These are phyloP conservation scores for Polydrusus cervinus DNA, from an alignment of 2,888 invertebrate genomes.

Conservation along the genomic window DNA sequence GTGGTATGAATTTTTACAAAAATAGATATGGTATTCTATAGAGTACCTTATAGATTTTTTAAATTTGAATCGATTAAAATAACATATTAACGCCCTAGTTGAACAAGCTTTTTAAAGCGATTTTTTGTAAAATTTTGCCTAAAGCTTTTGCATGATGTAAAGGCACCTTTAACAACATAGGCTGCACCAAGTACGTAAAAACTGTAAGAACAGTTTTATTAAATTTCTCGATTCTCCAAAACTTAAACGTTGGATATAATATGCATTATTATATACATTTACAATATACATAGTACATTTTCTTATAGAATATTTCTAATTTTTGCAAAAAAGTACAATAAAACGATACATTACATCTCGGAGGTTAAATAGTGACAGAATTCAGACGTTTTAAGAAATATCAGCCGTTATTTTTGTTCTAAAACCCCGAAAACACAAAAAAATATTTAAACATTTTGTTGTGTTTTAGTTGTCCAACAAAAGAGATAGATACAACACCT, in stretches of 20 bases:
- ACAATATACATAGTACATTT: not conserved
- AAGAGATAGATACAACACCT: too few species aligned
- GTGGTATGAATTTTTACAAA: not conserved
- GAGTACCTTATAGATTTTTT: too few species aligned
- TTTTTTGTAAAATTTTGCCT: slow-evolving; percentile 22
- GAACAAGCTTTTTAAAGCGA: not conserved
- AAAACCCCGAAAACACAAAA: too few species aligned
- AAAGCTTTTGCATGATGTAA: slow-evolving; percentile 18
- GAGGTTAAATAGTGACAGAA: too few species aligned
- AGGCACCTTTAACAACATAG: slow-evolving; percentile 14
- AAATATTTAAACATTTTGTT: too few species aligned
- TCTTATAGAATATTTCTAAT: not conserved
- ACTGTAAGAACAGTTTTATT: not conserved
- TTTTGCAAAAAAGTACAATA: slow-evolving; percentile 5
- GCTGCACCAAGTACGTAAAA: slow-evolving; percentile 1
- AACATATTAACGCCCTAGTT: not conserved
- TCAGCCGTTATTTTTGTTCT: not conserved
- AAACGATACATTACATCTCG: not conserved
- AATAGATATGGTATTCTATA: not conserved
- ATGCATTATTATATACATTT: not conserved
- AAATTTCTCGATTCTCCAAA: not conserved
- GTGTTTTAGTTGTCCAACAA: too few species aligned
- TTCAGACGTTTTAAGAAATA: too few species aligned
- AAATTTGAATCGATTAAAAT: too few species aligned
- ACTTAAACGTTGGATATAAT: too few species aligned